Evolutionary conservation across 2,888 invertebrate species (phyloP).

Genomic region (Campopleginae sp.): DNA sequence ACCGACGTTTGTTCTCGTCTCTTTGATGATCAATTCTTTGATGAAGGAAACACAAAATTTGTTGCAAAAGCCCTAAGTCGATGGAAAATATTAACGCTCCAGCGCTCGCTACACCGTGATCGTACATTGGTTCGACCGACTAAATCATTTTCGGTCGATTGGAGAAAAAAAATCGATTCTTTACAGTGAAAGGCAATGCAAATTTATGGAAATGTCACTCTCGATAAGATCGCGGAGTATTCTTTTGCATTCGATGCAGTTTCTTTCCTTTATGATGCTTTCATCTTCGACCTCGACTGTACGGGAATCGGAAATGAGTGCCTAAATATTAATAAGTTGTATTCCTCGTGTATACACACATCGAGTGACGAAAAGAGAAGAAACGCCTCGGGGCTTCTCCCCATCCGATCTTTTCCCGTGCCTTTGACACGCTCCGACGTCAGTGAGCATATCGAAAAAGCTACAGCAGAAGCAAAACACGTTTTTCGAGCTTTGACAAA

Average conservation of each 20-base stretch:
- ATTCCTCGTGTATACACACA: background rate
- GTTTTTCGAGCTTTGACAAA: constrained; percentile 13
- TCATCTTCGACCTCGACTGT: constrained; percentile 23
- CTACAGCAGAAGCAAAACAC: constrained; percentile 1
- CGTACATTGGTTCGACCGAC: background rate
- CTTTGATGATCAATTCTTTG: background rate
- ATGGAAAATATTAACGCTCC: background rate
- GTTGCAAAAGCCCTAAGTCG: background rate
- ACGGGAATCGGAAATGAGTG: constrained; percentile 50
- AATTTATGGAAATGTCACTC: background rate
- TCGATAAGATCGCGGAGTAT: constrained; percentile 19
- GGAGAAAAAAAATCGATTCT: background rate
- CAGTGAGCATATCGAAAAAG: constrained; percentile 18
- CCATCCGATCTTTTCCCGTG: constrained; percentile 24
- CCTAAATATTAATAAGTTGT: constrained; percentile 61
- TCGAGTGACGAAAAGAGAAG: background rate
- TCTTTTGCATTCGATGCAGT: constrained; percentile 5
- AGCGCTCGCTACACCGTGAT: background rate
- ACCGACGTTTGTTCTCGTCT: background rate
- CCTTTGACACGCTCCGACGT: constrained; percentile 28
- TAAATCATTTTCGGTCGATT: background rate
- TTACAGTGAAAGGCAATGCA: background rate
- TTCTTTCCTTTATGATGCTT: constrained; percentile 6
- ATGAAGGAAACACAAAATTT: background rate
- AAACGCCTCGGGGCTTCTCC: constrained; percentile 36